These are phyloP conservation scores for Xanthorhoe spadicearia DNA, from an alignment of 2,888 invertebrate species.

Conservation along the genomic window DNA sequence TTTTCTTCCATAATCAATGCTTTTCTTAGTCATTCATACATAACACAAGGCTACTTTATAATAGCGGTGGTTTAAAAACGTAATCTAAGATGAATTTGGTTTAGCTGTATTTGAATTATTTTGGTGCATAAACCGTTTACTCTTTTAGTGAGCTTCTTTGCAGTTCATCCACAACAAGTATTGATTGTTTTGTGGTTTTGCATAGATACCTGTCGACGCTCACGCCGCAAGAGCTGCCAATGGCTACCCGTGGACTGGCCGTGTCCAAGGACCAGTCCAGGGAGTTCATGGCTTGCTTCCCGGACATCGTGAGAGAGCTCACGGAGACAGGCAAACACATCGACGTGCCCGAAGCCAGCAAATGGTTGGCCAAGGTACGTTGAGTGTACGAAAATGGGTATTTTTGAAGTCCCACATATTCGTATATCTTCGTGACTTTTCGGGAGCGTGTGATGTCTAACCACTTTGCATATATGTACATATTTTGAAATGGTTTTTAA, in stretches of 20 bases:
- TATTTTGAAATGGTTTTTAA: background rate
- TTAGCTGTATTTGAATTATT: background rate
- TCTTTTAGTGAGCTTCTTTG: conserved; percentile 10
- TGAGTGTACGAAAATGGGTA: conserved; percentile 54
- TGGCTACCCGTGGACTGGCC: conserved; percentile 86
- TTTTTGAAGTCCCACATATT: background rate
- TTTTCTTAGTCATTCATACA: background rate
- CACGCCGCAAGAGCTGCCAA: conserved; percentile 85
- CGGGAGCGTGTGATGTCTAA: no score
- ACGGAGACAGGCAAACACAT: conserved; percentile 90
- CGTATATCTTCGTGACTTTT: background rate
- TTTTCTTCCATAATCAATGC: background rate
- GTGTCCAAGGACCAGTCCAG: conserved; percentile 92
- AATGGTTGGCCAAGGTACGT: conserved; percentile 91
- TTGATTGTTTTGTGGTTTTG: conserved; percentile 28
- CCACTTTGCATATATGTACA: background rate
- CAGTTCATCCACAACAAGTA: conserved; percentile 9
- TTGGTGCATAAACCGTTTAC: background rate
- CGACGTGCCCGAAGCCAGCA: conserved; percentile 91
- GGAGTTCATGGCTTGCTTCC: conserved; percentile 95
- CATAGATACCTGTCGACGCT: conserved; percentile 85
- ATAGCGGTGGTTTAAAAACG: background rate
- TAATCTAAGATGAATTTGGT: background rate
- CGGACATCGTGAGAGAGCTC: conserved; percentile 93
- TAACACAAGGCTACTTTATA: background rate